Conservation (phyloP, 2,888 invertebrate species). For the Abrostola triplasia region DNA sequence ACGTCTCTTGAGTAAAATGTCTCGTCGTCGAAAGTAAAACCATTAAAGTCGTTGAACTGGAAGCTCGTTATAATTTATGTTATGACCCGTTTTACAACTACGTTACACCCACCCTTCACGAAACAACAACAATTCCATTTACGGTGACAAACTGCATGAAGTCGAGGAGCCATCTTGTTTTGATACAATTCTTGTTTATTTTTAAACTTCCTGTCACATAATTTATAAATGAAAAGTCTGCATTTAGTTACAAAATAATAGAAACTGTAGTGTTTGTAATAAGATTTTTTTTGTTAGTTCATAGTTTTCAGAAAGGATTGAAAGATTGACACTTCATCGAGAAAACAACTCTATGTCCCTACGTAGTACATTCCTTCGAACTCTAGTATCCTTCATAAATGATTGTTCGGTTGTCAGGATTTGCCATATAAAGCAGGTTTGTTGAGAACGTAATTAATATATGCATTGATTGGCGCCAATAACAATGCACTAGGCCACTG, state of each 20-base stretch:
- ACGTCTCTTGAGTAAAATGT: slow-evolving; percentile 26
- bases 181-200: slow-evolving; percentile 28
- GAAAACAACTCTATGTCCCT: too few species aligned
- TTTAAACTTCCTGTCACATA: slow-evolving; percentile 15
- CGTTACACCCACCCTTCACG: slow-evolving; percentile 39
- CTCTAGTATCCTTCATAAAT: slow-evolving; percentile 6
- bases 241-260: too few species aligned
- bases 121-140: slow-evolving; percentile 49
- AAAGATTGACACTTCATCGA: too few species aligned
- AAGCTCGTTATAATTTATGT: slow-evolving; percentile 41
- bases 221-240: too few species aligned
- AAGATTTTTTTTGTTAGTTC: background rate
- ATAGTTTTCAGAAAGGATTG: too few species aligned
- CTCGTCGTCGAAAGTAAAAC: slow-evolving; percentile 53
- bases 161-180: slow-evolving; percentile 18
- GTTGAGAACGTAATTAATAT: slow-evolving; percentile 17
- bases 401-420: slow-evolving; percentile 18
- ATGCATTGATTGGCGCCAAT: slow-evolving; percentile 35
- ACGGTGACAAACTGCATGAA: slow-evolving; percentile 34
- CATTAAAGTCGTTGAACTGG: slow-evolving; percentile 45
- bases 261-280: too few species aligned
- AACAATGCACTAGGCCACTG: slow-evolving; percentile 47
- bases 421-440: slow-evolving; percentile 1
- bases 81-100: slow-evolving; percentile 48
- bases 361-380: too few species aligned